Conservation (phyloP, 2,888 invertebrate species). For the Teleogryllus oceanicus region DNA sequence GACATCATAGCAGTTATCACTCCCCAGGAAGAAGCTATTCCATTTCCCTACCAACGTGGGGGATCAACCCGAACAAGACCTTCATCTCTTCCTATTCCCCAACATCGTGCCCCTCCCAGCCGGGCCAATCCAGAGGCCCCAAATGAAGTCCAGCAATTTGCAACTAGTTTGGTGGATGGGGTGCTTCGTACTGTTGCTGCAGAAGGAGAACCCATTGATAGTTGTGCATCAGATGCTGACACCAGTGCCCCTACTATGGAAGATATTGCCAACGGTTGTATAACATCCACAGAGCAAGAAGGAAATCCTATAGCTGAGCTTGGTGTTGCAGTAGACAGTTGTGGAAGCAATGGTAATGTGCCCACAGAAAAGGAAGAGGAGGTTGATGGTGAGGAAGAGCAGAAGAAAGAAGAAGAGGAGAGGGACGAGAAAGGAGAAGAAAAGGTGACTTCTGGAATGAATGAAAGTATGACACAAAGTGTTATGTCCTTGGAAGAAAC, state of each 20-base stretch:
- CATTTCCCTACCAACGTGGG: slow-evolving; percentile 33
- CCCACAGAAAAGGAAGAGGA: background rate
- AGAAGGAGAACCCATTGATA: background rate
- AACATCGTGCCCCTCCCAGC: slow-evolving; percentile 11
- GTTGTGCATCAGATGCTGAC: slow-evolving; percentile 20
- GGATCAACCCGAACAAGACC: slow-evolving; percentile 28
- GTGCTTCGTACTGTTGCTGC: slow-evolving; percentile 48
- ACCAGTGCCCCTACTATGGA: background rate
- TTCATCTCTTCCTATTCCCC: slow-evolving; percentile 33
- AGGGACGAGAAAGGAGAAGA: too few relatives aligned
- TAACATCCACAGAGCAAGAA: background rate
- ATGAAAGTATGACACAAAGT: slow-evolving; percentile 4
- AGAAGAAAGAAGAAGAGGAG: too few relatives aligned
- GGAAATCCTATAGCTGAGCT: background rate
- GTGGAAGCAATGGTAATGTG: background rate
- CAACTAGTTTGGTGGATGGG: slow-evolving; percentile 48
- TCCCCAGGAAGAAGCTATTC: slow-evolving; percentile 53
- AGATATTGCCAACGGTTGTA: slow-evolving; percentile 6
- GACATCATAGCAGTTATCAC: slow-evolving; percentile 76
- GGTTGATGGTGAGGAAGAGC: background rate
- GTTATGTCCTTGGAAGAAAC: background rate
- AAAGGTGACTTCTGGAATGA: slow-evolving; percentile 22
- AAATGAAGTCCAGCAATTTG: slow-evolving; percentile 52
- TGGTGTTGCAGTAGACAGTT: background rate
- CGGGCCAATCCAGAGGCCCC: slow-evolving; percentile 50